Conservation (phyloP, 2,113 vertebrate species). For the Ptyas mucosa region DNA sequence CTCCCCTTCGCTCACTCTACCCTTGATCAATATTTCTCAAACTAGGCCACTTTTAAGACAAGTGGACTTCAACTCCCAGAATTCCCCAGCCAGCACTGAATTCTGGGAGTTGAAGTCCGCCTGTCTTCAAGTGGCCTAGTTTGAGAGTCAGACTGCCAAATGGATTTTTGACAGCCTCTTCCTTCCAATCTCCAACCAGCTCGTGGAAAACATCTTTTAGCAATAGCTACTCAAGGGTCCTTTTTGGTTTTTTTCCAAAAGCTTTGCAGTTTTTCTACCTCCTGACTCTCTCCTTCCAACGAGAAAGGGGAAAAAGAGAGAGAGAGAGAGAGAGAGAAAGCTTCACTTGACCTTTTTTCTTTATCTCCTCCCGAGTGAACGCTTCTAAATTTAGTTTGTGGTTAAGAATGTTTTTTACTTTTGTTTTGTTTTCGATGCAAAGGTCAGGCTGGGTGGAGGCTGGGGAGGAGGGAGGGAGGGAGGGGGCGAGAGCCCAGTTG, state of each 20-base stretch:
- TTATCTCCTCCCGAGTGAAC: constrained; percentile 69
- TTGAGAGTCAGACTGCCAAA: background rate
- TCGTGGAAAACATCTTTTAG: constrained; percentile 8
- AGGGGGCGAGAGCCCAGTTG: constrained; percentile 52
- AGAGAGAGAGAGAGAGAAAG: background rate
- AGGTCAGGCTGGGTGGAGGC: constrained; percentile 68
- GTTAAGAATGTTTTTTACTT: constrained; percentile 73
- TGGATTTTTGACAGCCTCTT: background rate
- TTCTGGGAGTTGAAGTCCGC: no score
- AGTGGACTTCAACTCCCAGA: no score
- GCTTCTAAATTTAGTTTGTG: constrained; percentile 72
- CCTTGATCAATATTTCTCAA: no score
- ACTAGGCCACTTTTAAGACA: no score
- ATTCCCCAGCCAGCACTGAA: background rate
- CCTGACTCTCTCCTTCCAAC: constrained; percentile 43
- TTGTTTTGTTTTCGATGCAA: constrained; percentile 65
- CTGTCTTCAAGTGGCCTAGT: no score
- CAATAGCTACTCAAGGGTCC: constrained; percentile 41
- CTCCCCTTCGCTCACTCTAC: no score
- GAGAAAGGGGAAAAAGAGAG: background rate
- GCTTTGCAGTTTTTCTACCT: constrained; percentile 40
- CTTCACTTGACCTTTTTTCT: constrained; percentile 72
- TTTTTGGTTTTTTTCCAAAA: constrained; percentile 39
- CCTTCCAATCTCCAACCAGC: background rate
- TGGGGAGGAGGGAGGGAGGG: constrained; percentile 56